These are phyloP conservation scores for Manacus vitellinus DNA, from an alignment of 2,113 vertebrate genomes.

Conservation along the genomic window DNA sequence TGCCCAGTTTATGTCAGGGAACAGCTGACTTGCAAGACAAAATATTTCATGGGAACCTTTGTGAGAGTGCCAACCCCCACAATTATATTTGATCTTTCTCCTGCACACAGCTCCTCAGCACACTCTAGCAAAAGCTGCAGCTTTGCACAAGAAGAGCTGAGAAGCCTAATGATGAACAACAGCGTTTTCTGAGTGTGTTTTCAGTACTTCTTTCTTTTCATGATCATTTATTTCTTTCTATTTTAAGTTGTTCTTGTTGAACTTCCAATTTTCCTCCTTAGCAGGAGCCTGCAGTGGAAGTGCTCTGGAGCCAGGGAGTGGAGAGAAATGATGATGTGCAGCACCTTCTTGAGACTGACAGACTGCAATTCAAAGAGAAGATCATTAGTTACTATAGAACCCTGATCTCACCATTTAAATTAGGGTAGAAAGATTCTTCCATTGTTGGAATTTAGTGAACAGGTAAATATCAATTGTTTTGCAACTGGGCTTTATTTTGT, in stretches of 20 bases:
- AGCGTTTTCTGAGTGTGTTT: neutral
- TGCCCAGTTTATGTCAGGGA: constrained; percentile 15
- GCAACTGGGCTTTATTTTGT: neutral
- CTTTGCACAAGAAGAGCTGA: neutral
- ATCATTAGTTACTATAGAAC: neutral
- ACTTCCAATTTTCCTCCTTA: neutral
- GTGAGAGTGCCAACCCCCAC: neutral
- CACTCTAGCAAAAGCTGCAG: neutral
- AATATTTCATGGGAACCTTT: neutral
- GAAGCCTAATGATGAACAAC: neutral
- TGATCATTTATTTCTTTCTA: neutral
- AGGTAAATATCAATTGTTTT: neutral
- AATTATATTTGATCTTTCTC: neutral
- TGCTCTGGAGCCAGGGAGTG: neutral
- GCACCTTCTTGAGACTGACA: neutral
- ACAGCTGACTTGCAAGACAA: neutral
- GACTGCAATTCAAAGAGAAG: neutral
- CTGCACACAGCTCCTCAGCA: neutral
- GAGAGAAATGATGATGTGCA: neutral
- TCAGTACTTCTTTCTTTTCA: neutral
- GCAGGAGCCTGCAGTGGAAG: neutral
- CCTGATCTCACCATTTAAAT: neutral
- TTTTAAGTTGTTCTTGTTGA: neutral
- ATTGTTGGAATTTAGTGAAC: neutral
- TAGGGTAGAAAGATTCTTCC: neutral